Base-by-base conservation (phyloP, 2,888 invertebrate species). In the Trisateles emortualis region DNA sequence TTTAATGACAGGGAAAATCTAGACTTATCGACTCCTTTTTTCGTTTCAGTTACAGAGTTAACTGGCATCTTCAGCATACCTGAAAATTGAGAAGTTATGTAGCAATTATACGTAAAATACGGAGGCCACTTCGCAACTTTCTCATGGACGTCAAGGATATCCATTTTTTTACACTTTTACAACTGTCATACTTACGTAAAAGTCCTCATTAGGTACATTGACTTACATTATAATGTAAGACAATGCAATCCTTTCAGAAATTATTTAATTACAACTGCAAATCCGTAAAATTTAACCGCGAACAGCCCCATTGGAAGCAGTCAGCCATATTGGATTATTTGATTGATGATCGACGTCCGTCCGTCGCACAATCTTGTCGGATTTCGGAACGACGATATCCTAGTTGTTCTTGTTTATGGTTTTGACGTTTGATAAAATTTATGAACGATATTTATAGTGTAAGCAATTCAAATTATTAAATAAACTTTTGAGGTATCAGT, bases 11-110 rank as follows among this genome's bases (percentile, higher is more conserved):
- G 79, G 52, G 90, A 86, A 79, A 87, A 86, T 83, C 81, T 92
- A 52, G 87, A 72, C 83, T 85, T 92, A 57, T 85, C 87, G 68
- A 83, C 86, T 83, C 86, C 84, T 86, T 87, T 87, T 86, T 88
- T 91, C 72, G 84, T 86, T 86, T 88, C 85, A 58, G 81, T 78
- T 64, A 86, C 80, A 83, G 87, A 88, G 77, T 91, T 90, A 86
- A 90, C 88, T 90, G 90, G 93, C 93, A 93, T 93, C 92, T 93
- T 93, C 92, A 90, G 93, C 76, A 89, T 81, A 91, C 92, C 93
- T 93, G 87, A 10, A 84, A 89, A 67, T 60, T 46, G 63, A 65
- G 43, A 52, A 49, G 24, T 35, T 56, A 55, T 40, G 26, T 57
- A 59, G 59, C 30, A 66, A 54, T 52, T 54, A 55, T 1, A 64